phyloP scores from a whole-genome alignment of 2,797 vertebrate species.

The Agapornis canus region DNA sequence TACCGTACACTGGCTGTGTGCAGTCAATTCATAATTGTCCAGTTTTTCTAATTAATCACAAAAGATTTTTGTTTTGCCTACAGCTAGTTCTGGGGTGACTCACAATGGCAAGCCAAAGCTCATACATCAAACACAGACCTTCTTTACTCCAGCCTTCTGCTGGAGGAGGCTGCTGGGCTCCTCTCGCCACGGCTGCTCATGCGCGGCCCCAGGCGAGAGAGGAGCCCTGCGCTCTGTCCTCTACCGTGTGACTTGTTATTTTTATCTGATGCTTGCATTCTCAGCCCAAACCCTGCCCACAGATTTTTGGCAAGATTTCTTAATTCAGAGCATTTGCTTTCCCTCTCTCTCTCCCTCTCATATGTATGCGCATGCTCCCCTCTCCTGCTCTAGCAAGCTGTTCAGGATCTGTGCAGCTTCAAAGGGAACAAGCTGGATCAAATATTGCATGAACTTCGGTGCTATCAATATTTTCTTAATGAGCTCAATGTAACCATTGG shows the following conservation, averaged over 20 bases:
- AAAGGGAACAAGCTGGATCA: not conserved
- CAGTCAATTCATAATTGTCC: conserved; percentile 89
- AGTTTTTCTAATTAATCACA: conserved; percentile 94
- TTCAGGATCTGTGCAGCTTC: not conserved
- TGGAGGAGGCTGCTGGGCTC: conserved; percentile 70
- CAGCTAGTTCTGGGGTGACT: conserved; percentile 86
- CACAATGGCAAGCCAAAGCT: conserved; percentile 85
- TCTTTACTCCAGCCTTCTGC: conserved; percentile 79
- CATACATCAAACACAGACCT: conserved; percentile 87
- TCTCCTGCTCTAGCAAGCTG: conserved; percentile 6
- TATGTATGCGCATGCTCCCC: not conserved
- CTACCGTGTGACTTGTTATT: conserved; percentile 86
- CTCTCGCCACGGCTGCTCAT: conserved; percentile 59
- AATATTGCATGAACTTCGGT: not conserved
- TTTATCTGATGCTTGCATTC: conserved; percentile 88
- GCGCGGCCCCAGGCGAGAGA: conserved; percentile 80
- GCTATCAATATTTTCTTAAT: conserved; percentile 22
- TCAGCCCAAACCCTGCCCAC: conserved; percentile 76
- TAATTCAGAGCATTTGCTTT: conserved; percentile 42
- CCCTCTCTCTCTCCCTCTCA: not conserved
- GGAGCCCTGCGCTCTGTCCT: conserved; percentile 83
- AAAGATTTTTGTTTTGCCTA: conserved; percentile 90
- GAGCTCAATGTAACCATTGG: not conserved
- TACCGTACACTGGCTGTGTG: conserved; percentile 79
- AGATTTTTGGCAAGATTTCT: conserved; percentile 64